Percentiles rank a stretch among this genome's conserved stretches.
Conservation (phyloP, 2,113 vertebrate species). For the Thymallus thymallus region DNA sequence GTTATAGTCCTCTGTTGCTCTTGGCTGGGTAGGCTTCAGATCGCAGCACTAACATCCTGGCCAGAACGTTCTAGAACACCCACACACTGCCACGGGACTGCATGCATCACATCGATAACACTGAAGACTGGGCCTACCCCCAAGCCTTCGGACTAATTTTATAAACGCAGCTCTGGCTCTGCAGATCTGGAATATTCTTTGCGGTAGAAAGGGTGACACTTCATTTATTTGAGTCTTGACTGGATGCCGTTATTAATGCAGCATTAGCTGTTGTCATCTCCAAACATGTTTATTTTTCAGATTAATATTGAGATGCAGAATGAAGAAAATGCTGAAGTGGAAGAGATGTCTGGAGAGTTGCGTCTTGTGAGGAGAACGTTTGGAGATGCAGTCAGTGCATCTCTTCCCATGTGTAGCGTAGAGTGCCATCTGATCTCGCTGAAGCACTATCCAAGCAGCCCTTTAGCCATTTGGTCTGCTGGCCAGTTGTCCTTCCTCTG, state of each 20-base stretch:
- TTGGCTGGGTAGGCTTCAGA: conserved; percentile 22
- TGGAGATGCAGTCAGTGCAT: conserved; percentile 52
- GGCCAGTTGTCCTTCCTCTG: conserved; percentile 44
- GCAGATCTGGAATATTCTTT: conserved; percentile 10
- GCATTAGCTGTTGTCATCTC: not conserved
- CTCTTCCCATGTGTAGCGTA: conserved; percentile 63
- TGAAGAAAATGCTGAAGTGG: not conserved
- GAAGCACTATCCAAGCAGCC: conserved; percentile 74
- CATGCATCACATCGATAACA: conserved; percentile 63
- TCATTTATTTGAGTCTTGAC: conserved; percentile 2
- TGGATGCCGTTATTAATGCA: not conserved
- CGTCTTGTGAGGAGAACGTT: conserved; percentile 43
- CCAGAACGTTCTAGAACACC: conserved; percentile 55
- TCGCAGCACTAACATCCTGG: conserved; percentile 32
- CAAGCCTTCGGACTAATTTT: conserved; percentile 62
- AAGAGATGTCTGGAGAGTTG: not conserved
- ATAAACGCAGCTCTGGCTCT: conserved; percentile 11
- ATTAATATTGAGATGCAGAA: not conserved
- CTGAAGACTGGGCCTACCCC: conserved; percentile 54
- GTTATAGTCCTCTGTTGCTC: conserved; percentile 3
- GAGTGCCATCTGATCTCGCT: conserved; percentile 68
- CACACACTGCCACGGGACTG: conserved; percentile 59
- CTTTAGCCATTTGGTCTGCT: conserved; percentile 71
- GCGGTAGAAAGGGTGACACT: not conserved
- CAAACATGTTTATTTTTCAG: not conserved